Evolutionary conservation across 1,140 invertebrate genomes (phyloP).

Genomic region (Telenomus remus): DNA sequence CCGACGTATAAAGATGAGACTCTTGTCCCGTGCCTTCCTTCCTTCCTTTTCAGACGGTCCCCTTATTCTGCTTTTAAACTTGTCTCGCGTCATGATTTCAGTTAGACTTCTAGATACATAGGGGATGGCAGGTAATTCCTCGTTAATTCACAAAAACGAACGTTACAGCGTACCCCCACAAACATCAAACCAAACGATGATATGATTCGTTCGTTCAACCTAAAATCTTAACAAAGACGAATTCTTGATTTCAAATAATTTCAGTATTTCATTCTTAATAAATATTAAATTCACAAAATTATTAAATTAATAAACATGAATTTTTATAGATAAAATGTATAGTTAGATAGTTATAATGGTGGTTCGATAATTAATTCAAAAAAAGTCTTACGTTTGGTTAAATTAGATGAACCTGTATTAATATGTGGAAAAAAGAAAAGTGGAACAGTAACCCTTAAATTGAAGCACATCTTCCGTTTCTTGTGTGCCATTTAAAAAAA

Average conservation of each 20-base stretch:
- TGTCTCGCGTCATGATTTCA: constrained; percentile 52
- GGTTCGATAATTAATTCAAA: no score
- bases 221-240: no score
- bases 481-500: constrained; percentile 45
- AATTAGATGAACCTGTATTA: constrained; percentile 49
- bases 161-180: constrained; percentile 30
- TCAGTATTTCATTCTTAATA: no score
- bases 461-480: constrained; percentile 39
- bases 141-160: constrained; percentile 35
- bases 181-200: background rate
- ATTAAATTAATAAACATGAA: no score
- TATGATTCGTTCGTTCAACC: no score
- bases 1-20: constrained; percentile 62
- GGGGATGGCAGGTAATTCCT: constrained; percentile 45
- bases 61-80: constrained; percentile 62
- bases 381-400: no score
- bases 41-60: constrained; percentile 64
- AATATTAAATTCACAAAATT: no score
- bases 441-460: constrained; percentile 21
- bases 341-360: no score
- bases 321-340: no score
- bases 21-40: constrained; percentile 70
- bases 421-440: constrained; percentile 17
- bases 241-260: no score
- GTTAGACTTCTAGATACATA: constrained; percentile 47